Base-by-base conservation (phyloP, 2,113 vertebrate genomes). In the Morone chrysops region DNA sequence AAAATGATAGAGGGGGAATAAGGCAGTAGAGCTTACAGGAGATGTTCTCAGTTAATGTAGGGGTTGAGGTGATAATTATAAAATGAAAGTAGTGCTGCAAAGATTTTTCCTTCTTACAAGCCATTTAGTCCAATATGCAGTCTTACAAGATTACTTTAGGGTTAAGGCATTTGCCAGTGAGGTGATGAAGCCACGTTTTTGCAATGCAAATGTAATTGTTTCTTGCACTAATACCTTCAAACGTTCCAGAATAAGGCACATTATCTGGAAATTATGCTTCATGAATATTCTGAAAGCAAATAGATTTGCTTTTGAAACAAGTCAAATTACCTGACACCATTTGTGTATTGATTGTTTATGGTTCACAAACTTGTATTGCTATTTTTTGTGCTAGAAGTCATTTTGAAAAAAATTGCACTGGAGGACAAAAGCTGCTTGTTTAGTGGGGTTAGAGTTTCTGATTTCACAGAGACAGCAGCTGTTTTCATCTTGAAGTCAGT, bases 1-100 rank as follows among this genome's bases (percentile, higher is more conserved):
- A 59, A 83, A 91, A 90, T 88, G 66, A 91, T 36, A 81, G 86
- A 70, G 81, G 16, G 75, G 68, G 4, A 53, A 40, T 5, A 10
- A 70, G 22, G 50, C 5, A 5, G 71, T 13, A 18, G 38, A 57
- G 66, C 31, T 81, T 13, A 53, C 40, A 66, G 79, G 48, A 48
- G 72, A 8, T 47, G 31, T 5, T 43, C 63, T 68, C 43, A 56
- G 73, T 31, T 72, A 61, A 85, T 76, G 75, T 22, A 2, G 0
- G 79, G 60, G 4, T 75, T 45, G 45, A 68, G 56, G 48, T 66
- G 60, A 74, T 80, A 47, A 89, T 90, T 85, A 87, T 70, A 8
- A 78, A 84, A 66, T 20, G 13, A 80, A 80, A 81, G 70, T 59
- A 62, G 5, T 4, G 50, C 78, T 74, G 74, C 43, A 54, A 12